A percentile compares a stretch with the other conserved stretches of the same genome.
Evolutionary conservation across 2,888 invertebrate genomes (phyloP).

Genomic region (Kryphioiulus occultus): DNA sequence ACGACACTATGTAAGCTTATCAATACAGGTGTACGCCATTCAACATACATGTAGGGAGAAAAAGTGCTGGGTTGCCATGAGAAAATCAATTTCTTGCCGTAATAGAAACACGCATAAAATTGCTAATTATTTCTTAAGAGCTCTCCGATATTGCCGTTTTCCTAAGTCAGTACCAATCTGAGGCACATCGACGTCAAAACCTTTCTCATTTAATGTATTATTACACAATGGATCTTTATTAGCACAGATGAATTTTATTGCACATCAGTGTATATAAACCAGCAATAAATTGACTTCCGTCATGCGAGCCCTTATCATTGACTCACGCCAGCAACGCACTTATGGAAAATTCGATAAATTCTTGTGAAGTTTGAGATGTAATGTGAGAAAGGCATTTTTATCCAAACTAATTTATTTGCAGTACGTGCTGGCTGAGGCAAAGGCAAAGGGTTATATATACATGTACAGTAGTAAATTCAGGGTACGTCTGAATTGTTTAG

Average conservation of each 20-base stretch:
- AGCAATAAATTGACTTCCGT: not conserved
- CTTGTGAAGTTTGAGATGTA: no score
- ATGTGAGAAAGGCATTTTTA: no score
- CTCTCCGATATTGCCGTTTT: not conserved
- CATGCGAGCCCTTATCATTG: not conserved
- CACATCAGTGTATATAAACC: not conserved
- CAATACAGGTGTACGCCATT: not conserved
- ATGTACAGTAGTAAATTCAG: no score
- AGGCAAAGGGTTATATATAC: no score
- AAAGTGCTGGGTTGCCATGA: not conserved
- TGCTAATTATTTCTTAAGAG: constrained; percentile 35
- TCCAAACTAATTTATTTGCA: no score
- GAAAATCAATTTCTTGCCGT: not conserved
- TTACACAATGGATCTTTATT: not conserved
- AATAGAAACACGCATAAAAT: not conserved
- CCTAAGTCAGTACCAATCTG: not conserved
- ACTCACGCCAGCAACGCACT: not conserved
- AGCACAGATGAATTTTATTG: not conserved
- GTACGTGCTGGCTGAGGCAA: no score
- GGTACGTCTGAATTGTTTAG: no score
- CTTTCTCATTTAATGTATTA: not conserved
- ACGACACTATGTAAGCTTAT: not conserved
- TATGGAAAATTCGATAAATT: not conserved
- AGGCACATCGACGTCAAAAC: constrained; percentile 1
- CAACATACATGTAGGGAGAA: not conserved